Evolutionary conservation across 1,140 invertebrate species (phyloP).

Genomic region (Rhagoletis pomonella): DNA sequence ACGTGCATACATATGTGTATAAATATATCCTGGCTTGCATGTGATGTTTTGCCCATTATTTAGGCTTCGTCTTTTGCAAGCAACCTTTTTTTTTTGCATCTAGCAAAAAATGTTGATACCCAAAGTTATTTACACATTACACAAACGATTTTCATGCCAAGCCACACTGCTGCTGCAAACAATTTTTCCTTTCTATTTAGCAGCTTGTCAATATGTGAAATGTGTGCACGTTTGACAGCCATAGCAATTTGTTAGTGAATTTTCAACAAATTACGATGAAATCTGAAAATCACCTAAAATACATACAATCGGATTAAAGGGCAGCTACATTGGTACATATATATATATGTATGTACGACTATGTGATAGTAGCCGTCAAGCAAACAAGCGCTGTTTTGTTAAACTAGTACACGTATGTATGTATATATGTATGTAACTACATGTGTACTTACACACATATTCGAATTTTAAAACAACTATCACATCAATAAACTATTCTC

Average conservation of each 20-base stretch:
- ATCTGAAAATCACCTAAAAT: slow-evolving; percentile 25
- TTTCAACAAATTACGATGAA: slow-evolving; percentile 39
- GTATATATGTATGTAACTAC: too few species aligned
- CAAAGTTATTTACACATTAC: slow-evolving; percentile 3
- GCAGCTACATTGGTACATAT: not conserved
- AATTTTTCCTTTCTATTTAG: not conserved
- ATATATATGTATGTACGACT: not conserved
- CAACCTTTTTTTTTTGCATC: not conserved
- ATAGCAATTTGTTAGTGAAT: slow-evolving; percentile 41
- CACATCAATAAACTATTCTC: too few species aligned
- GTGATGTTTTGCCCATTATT: not conserved
- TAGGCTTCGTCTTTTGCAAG: not conserved
- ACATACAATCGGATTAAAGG: not conserved
- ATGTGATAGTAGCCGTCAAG: not conserved
- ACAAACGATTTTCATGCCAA: not conserved
- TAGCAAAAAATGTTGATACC: not conserved
- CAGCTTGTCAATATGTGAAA: not conserved
- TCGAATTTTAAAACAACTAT: too few species aligned
- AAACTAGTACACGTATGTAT: too few species aligned
- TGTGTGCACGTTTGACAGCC: not conserved
- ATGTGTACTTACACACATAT: too few species aligned
- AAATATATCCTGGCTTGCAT: not conserved
- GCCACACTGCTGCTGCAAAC: not conserved
- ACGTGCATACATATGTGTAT: not conserved
- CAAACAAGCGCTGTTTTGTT: not conserved